These are phyloP conservation scores for Chaetoderma sp. DNA, from an alignment of 2,888 invertebrate genomes.

Conservation along the genomic window DNA sequence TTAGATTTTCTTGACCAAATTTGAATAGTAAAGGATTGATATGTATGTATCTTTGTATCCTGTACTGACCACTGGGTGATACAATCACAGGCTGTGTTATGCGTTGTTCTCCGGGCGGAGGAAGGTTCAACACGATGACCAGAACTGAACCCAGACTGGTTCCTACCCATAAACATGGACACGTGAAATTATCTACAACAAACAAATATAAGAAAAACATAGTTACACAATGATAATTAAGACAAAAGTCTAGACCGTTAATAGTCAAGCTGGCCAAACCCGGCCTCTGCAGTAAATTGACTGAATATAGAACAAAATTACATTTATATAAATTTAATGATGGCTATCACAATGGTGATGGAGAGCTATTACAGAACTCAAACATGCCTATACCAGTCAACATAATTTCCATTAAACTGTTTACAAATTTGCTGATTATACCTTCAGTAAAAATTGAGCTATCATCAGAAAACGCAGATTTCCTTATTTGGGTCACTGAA, in stretches of 20 bases:
- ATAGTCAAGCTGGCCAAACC: neutral
- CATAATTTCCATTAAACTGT: too few relatives aligned
- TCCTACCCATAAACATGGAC: slow-evolving; percentile 97
- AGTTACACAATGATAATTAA: neutral
- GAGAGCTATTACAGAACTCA: too few relatives aligned
- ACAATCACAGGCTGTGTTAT: slow-evolving; percentile 76
- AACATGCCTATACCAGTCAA: too few relatives aligned
- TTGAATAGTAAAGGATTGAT: too few relatives aligned
- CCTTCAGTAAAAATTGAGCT: too few relatives aligned
- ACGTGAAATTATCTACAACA: slow-evolving; percentile 82
- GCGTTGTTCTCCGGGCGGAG: slow-evolving; percentile 58
- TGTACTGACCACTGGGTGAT: slow-evolving; percentile 86
- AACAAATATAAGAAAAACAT: slow-evolving; percentile 2
- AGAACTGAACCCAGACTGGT: slow-evolving; percentile 96
- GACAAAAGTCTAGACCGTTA: neutral
- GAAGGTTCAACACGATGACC: slow-evolving; percentile 84
- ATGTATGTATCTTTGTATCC: too few relatives aligned
- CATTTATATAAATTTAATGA: too few relatives aligned
- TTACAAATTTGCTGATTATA: too few relatives aligned
- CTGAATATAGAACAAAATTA: neutral
- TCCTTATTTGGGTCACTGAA: too few relatives aligned
- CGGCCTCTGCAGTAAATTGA: neutral
- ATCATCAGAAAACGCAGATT: too few relatives aligned
- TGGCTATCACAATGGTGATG: too few relatives aligned
- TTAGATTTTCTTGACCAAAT: too few relatives aligned